phyloP scores from a whole-genome alignment of 2,113 vertebrate species.

The Indicator maculatus region DNA sequence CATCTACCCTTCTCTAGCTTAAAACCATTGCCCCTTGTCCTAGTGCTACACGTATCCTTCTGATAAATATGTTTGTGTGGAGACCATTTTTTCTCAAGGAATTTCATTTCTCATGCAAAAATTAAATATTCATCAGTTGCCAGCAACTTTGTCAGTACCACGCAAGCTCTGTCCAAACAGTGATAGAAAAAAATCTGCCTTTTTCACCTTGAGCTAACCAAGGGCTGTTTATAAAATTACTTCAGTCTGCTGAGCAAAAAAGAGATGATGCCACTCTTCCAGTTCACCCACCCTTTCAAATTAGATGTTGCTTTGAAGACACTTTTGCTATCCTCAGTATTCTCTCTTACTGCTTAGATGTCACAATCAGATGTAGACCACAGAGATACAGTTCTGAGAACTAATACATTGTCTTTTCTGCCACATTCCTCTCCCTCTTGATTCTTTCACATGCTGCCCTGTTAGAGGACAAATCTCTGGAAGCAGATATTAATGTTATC shows the following conservation, averaged over 20 bases:
- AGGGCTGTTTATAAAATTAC: not conserved
- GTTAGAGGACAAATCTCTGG: not conserved
- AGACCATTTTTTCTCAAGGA: not conserved
- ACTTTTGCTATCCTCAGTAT: not conserved
- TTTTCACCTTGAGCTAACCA: not conserved
- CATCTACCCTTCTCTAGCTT: too few relatives aligned
- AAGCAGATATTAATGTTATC: not conserved
- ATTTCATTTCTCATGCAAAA: not conserved
- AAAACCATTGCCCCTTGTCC: too few relatives aligned
- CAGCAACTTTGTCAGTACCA: not conserved
- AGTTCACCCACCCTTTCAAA: not conserved
- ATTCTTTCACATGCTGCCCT: not conserved
- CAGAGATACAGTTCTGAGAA: not conserved
- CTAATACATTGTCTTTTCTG: not conserved
- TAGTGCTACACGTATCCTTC: not conserved
- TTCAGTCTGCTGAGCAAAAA: not conserved
- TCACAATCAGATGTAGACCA: not conserved
- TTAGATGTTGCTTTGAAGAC: not conserved
- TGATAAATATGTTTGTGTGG: not conserved
- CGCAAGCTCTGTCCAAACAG: not conserved
- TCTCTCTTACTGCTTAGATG: not conserved
- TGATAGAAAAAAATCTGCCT: not conserved
- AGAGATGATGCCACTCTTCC: not conserved
- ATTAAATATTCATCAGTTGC: not conserved
- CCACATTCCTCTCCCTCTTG: not conserved